These are phyloP conservation scores for Aplysina aerophoba DNA, from an alignment of 37 sponge, comb jelly and placozoan genomes.

Conservation along the genomic window DNA sequence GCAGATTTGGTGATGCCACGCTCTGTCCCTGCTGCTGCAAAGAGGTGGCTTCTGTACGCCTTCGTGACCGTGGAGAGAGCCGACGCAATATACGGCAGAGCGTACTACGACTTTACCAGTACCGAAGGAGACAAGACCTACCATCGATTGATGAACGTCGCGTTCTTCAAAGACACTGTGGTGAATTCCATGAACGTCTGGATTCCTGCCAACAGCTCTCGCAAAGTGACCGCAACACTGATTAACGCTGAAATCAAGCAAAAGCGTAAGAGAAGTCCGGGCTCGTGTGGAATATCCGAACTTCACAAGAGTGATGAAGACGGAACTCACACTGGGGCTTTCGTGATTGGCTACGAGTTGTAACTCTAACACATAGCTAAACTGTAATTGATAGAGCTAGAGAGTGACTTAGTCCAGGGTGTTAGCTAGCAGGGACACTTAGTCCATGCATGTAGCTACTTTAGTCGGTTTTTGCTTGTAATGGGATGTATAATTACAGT, in stretches of 20 bases:
- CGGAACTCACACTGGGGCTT: neutral
- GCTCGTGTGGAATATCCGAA: neutral
- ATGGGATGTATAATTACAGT: no score
- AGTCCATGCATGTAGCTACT: no score
- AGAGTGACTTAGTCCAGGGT: no score
- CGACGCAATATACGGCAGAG: neutral
- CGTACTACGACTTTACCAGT: neutral
- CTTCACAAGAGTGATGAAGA: neutral
- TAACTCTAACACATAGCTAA: no score
- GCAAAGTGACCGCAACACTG: neutral
- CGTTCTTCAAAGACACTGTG: neutral
- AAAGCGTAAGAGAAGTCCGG: neutral
- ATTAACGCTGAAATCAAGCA: neutral
- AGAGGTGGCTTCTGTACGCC: neutral
- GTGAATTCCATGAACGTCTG: slow-evolving; percentile 12
- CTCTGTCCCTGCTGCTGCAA: neutral
- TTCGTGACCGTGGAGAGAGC: neutral
- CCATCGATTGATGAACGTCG: neutral
- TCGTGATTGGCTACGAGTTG: neutral
- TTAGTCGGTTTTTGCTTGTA: no score
- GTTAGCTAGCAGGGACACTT: no score
- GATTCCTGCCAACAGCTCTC: slow-evolving; percentile 19
- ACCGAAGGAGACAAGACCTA: neutral
- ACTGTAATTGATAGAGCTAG: no score
- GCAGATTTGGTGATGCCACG: neutral